Evolutionary conservation across 2,113 vertebrate genomes (phyloP).

Genomic region (Passerina amoena): DNA sequence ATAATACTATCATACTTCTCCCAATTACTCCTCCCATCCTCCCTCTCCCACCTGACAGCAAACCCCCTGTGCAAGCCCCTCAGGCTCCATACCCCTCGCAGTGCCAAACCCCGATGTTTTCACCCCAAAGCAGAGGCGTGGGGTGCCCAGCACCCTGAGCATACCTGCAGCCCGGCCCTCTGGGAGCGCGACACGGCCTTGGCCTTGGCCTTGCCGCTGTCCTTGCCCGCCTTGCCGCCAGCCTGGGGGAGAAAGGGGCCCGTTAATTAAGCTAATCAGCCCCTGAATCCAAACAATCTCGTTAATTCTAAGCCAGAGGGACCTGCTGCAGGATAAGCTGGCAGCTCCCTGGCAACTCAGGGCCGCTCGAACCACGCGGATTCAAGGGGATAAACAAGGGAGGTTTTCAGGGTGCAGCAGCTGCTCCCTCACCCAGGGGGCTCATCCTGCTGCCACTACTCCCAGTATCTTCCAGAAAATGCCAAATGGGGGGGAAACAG

Average conservation of each 20-base stretch:
- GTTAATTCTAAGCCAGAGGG: background rate
- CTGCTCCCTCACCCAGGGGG: background rate
- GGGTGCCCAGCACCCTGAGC: fast-evolving
- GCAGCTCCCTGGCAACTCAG: background rate
- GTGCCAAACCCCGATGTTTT: fast-evolving
- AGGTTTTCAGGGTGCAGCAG: background rate
- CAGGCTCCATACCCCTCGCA: fast-evolving
- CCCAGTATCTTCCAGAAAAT: background rate
- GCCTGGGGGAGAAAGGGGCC: conserved; percentile 75
- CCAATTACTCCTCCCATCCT: background rate
- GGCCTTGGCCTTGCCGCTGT: conserved; percentile 97
- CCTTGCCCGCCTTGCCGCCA: conserved; percentile 97
- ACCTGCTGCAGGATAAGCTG: background rate
- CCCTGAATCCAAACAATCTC: background rate
- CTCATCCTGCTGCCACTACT: background rate
- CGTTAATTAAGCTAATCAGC: background rate
- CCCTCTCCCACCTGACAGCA: background rate
- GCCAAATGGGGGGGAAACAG: fast-evolving
- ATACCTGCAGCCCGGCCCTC: conserved; percentile 95
- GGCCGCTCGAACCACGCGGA: fast-evolving
- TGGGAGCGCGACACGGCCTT: conserved; percentile 98
- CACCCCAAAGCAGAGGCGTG: fast-evolving
- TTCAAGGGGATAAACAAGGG: fast-evolving
- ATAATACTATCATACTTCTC: background rate
- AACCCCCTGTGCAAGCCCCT: background rate